phyloP scores from a whole-genome alignment of 2,113 vertebrate genomes.

The Carlito syrichta region DNA sequence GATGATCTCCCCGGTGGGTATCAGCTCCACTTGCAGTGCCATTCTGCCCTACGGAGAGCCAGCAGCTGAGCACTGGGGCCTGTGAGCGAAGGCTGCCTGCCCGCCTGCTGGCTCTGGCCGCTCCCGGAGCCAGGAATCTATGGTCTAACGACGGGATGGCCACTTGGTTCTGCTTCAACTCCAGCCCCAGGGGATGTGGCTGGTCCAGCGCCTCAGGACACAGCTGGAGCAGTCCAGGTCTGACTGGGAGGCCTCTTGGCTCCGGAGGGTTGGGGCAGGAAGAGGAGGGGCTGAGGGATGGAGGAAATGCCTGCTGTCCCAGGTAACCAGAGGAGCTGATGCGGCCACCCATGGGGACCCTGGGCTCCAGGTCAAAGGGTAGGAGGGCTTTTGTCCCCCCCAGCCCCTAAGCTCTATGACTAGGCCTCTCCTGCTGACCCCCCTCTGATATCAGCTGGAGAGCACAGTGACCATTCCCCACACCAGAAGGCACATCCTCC shows the following conservation, averaged over 20 bases:
- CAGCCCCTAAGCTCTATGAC: neutral
- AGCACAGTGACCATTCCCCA: neutral
- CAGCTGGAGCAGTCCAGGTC: conserved; percentile 72
- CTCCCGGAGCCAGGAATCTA: conserved; percentile 78
- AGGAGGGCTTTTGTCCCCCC: neutral
- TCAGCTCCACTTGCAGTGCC: conserved; percentile 79
- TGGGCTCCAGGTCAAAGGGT: conserved; percentile 58
- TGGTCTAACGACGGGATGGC: conserved; percentile 65
- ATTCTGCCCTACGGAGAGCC: conserved; percentile 65
- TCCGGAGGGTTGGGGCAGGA: conserved; percentile 57
- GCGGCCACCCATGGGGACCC: conserved; percentile 6
- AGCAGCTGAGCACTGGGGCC: neutral
- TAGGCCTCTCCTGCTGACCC: neutral
- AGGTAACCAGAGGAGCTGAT: conserved; percentile 69
- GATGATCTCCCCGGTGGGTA: conserved; percentile 86
- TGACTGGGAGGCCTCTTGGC: conserved; percentile 76
- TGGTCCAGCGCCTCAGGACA: conserved; percentile 75
- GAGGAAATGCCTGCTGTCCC: conserved; percentile 77
- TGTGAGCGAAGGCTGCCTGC: neutral
- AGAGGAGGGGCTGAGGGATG: conserved; percentile 72
- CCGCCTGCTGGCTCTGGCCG: conserved; percentile 8
- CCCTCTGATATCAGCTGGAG: neutral
- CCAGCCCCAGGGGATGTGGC: conserved; percentile 69
- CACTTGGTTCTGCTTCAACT: conserved; percentile 77
- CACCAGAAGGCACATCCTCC: neutral